These are phyloP conservation scores for Neomorphus geoffroyi DNA, from an alignment of 2,797 vertebrate species.

Conservation along the genomic window DNA sequence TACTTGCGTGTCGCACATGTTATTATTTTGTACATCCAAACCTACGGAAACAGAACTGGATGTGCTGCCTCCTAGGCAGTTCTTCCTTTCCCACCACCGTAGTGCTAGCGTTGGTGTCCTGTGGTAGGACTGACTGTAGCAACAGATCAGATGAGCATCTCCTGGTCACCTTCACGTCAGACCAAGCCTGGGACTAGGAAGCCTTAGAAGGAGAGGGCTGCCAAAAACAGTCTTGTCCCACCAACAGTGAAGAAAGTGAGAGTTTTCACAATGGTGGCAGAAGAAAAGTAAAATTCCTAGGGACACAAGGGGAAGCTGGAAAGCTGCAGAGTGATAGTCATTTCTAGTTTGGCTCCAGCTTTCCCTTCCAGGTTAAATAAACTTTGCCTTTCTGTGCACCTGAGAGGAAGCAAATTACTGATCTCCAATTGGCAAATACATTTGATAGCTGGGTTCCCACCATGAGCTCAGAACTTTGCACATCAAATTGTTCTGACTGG, in stretches of 20 bases:
- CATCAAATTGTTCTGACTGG: background rate
- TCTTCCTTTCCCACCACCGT: background rate
- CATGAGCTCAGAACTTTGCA: background rate
- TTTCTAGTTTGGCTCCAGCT: background rate
- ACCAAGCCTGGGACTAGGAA: background rate
- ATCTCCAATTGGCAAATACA: background rate
- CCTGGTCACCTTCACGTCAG: background rate
- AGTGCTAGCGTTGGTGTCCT: fast-evolving
- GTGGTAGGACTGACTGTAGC: background rate
- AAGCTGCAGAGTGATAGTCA: fast-evolving
- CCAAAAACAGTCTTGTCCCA: background rate
- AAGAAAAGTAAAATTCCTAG: background rate
- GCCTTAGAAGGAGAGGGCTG: background rate
- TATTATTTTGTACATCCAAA: background rate
- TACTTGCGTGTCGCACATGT: background rate
- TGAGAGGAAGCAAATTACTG: background rate
- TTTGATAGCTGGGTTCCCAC: background rate
- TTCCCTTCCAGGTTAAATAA: background rate
- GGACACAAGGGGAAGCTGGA: background rate
- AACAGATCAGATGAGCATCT: background rate
- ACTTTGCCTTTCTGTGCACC: background rate
- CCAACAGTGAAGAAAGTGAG: background rate
- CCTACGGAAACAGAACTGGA: background rate
- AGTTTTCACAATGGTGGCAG: background rate
- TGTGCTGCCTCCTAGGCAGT: background rate